A percentile compares a stretch with the other conserved stretches of the same genome.
These are phyloP conservation scores for Caenorhabditis drosophilae DNA, from an alignment of 2,888 invertebrate species.

Conservation along the genomic window DNA sequence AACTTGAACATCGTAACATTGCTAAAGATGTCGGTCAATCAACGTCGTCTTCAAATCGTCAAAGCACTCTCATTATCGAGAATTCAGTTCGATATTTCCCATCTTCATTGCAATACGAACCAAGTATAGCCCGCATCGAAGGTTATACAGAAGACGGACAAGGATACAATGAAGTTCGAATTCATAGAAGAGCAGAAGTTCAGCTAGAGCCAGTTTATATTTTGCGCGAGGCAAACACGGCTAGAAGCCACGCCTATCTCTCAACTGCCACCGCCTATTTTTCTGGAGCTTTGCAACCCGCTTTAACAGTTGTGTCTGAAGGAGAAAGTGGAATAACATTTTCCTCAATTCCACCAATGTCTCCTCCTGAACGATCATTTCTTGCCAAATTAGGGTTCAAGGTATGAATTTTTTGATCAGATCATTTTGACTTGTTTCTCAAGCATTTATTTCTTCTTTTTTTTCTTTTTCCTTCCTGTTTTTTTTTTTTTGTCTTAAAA, in stretches of 20 bases:
- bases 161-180: slow-evolving; percentile 38
- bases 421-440: too few relatives aligned
- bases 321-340: slow-evolving; percentile 45
- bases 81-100: slow-evolving; percentile 28
- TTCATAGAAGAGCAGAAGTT: slow-evolving; percentile 46
- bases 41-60: slow-evolving; percentile 1
- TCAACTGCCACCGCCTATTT: slow-evolving; percentile 31
- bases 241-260: slow-evolving; percentile 31
- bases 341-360: slow-evolving; percentile 43
- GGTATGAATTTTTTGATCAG: slow-evolving; percentile 21
- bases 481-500: too few relatives aligned
- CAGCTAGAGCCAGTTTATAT: slow-evolving; percentile 46
- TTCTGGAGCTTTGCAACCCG: slow-evolving; percentile 23
- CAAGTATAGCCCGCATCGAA: slow-evolving; percentile 28
- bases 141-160: slow-evolving; percentile 35
- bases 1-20: slow-evolving; percentile 5
- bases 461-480: too few relatives aligned
- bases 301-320: slow-evolving; percentile 39
- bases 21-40: slow-evolving; percentile 1
- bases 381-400: slow-evolving; percentile 46
- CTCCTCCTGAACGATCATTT: slow-evolving; percentile 27
- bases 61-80: background rate
- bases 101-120: slow-evolving; percentile 20
- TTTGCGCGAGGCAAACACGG: slow-evolving; percentile 24
- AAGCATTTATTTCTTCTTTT: background rate